Conservation (phyloP, 2,113 vertebrate genomes). For the Manacus vitellinus region DNA sequence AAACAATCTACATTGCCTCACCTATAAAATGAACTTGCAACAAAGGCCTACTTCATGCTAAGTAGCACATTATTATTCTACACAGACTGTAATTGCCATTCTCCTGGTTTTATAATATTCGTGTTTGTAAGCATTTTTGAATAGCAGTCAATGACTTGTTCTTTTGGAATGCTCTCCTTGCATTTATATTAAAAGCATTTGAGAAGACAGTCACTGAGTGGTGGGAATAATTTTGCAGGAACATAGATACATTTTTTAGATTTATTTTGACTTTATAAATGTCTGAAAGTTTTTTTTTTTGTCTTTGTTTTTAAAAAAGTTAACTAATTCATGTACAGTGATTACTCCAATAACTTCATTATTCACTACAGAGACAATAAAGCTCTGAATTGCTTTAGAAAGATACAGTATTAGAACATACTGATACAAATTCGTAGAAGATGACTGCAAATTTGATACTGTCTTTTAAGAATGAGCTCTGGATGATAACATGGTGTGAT, state of each 20-base stretch:
- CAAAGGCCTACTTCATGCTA: constrained; percentile 4
- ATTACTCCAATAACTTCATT: neutral
- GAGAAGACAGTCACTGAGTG: neutral
- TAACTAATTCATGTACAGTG: neutral
- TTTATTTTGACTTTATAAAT: neutral
- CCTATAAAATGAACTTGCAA: constrained; percentile 19
- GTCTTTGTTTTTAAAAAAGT: neutral
- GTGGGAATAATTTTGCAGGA: neutral
- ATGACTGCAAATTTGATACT: neutral
- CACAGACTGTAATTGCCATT: constrained; percentile 25
- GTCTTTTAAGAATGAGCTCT: neutral
- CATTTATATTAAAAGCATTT: neutral
- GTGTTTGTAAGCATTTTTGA: constrained; percentile 23
- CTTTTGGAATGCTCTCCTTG: neutral
- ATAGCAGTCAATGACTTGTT: neutral
- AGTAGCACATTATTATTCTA: constrained; percentile 37
- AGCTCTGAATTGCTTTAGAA: neutral
- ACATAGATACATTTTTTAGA: neutral
- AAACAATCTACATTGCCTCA: constrained; percentile 24
- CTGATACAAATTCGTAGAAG: neutral
- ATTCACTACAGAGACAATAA: neutral
- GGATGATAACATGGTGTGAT: neutral
- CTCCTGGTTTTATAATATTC: neutral
- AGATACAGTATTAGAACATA: neutral
- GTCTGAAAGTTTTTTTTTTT: neutral